Percentiles rank a stretch among this genome's conserved stretches.
These are phyloP conservation scores for Lasioglossum morio DNA, from an alignment of 2,888 invertebrate species.

Conservation along the genomic window DNA sequence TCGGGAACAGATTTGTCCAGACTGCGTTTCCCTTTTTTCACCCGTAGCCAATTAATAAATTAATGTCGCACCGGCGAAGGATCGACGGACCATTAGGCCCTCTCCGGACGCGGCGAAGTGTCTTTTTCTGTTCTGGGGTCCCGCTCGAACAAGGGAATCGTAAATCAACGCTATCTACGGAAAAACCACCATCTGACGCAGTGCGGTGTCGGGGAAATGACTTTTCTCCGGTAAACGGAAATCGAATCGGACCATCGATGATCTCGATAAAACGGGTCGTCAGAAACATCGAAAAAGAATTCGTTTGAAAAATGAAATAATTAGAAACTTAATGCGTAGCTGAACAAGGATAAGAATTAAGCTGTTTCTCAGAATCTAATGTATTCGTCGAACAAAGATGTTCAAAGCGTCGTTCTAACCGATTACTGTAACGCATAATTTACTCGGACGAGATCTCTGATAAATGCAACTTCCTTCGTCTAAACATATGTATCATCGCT, in stretches of 20 bases:
- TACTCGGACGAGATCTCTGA: constrained; percentile 13
- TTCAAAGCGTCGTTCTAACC: constrained; percentile 18
- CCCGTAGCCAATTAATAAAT: constrained; percentile 12
- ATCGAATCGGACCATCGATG: constrained; percentile 78
- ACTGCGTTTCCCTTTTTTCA: background rate
- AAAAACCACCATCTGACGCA: constrained; percentile 74
- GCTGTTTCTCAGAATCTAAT: background rate
- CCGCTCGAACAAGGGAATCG: constrained; percentile 70
- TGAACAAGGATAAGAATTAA: background rate
- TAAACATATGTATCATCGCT: too few relatives aligned
- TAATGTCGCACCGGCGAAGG: background rate
- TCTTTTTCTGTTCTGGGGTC: constrained; percentile 56
- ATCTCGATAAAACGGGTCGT: constrained; percentile 53
- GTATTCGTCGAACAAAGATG: background rate
- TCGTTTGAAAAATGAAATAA: background rate
- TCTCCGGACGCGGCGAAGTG: constrained; percentile 44
- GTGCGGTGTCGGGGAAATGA: constrained; percentile 56
- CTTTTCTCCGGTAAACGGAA: constrained; percentile 73
- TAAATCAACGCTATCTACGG: constrained; percentile 81
- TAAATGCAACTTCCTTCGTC: background rate
- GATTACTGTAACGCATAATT: constrained; percentile 37
- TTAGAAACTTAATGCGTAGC: background rate
- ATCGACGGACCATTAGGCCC: constrained; percentile 49
- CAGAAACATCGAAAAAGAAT: too few relatives aligned
- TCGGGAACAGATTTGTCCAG: constrained; percentile 15